Evolutionary conservation across 2,797 vertebrate species (phyloP).

Genomic region (Premnoplex brunnescens): DNA sequence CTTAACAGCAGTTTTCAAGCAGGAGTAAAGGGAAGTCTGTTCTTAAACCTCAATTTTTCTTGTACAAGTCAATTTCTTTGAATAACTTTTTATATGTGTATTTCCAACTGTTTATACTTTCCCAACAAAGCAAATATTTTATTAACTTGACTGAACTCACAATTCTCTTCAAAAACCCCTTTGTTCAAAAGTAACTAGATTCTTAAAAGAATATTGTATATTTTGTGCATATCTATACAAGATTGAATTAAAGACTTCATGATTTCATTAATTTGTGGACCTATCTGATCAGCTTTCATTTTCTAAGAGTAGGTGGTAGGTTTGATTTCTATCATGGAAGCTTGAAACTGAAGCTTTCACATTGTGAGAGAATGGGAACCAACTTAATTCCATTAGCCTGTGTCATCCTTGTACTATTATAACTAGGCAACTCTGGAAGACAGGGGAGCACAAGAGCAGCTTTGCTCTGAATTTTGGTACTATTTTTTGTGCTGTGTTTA

Average conservation of each 20-base stretch:
- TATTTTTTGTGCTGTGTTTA: neutral
- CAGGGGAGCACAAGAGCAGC: neutral
- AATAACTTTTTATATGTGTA: accelerated
- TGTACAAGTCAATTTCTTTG: neutral
- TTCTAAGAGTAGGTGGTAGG: neutral
- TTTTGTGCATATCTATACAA: neutral
- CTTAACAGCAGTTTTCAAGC: neutral
- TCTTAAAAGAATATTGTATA: neutral
- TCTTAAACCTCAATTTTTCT: neutral
- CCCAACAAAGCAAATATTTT: neutral
- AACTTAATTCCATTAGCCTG: neutral
- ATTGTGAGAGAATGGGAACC: accelerated
- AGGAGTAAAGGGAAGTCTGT: neutral
- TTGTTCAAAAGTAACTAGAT: neutral
- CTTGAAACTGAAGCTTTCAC: neutral
- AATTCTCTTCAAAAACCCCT: neutral
- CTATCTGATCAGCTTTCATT: neutral
- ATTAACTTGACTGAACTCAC: neutral
- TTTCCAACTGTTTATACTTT: neutral
- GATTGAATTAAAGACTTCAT: neutral
- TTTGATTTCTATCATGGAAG: neutral
- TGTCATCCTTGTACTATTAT: neutral
- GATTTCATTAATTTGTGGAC: neutral
- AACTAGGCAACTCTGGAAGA: neutral
- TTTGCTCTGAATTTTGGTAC: neutral